Conservation (phyloP, 2,113 vertebrate genomes). For the Pithys albifrons region DNA sequence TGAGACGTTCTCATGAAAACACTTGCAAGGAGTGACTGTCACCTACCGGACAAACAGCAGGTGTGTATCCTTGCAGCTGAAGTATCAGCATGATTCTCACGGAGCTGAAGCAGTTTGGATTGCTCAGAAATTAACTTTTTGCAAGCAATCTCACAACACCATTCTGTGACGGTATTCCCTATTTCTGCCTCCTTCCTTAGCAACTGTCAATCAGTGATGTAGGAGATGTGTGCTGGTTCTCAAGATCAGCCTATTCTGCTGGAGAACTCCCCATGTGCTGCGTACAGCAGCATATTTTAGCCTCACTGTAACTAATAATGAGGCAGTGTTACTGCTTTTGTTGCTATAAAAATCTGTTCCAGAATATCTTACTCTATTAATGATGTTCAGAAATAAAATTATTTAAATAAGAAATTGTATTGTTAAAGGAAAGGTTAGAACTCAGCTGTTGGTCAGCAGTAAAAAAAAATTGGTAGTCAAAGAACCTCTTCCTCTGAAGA, state of each 20-base stretch:
- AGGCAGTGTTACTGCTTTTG: neutral
- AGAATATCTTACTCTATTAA: neutral
- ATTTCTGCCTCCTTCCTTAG: neutral
- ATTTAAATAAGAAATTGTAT: neutral
- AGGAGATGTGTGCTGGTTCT: neutral
- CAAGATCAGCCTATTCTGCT: neutral
- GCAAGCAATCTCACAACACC: too few species aligned
- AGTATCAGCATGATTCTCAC: too few species aligned
- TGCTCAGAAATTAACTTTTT: too few species aligned
- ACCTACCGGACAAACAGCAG: too few species aligned
- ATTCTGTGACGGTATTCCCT: neutral
- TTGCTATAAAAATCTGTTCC: neutral
- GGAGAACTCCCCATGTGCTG: neutral
- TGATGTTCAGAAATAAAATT: neutral
- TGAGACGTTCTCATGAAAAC: too few species aligned
- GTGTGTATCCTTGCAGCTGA: too few species aligned
- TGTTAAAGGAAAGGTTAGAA: neutral
- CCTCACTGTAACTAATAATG: neutral
- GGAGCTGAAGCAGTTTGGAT: too few species aligned
- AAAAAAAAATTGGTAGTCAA: neutral
- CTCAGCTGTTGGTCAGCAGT: neutral
- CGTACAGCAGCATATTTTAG: neutral
- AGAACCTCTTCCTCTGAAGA: neutral
- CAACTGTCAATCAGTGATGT: accelerated
- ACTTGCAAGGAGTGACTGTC: too few species aligned